A percentile compares a stretch with the other conserved stretches of the same genome.
Conservation (phyloP, 2,113 vertebrate species). For the Etheostoma cragini region DNA sequence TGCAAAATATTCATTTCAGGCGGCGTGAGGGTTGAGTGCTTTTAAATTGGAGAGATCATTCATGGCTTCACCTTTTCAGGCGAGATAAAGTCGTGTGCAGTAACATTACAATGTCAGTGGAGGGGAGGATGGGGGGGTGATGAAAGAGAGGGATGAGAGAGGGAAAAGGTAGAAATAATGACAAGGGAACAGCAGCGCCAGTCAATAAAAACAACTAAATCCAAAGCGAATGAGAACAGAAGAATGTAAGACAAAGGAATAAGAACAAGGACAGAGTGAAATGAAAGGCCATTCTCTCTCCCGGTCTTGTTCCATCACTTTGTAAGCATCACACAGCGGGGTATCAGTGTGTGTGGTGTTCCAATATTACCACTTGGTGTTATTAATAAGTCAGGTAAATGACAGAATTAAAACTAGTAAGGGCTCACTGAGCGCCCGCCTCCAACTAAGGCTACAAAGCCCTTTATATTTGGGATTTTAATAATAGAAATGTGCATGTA, state of each 20-base stretch:
- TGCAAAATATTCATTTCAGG: constrained; percentile 99
- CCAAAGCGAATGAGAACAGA: constrained; percentile 57
- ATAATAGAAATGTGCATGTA: neutral
- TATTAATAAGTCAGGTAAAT: constrained; percentile 42
- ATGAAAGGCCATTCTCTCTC: constrained; percentile 25
- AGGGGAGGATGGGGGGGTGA: constrained; percentile 80
- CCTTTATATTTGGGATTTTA: neutral
- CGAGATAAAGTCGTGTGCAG: constrained; percentile 99
- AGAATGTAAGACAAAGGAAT: constrained; percentile 61
- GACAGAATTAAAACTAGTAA: constrained; percentile 25
- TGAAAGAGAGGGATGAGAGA: constrained; percentile 57
- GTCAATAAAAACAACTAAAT: constrained; percentile 66
- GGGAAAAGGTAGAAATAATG: constrained; percentile 69
- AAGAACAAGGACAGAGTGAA: constrained; percentile 54
- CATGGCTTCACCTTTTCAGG: constrained; percentile 99
- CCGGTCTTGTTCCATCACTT: constrained; percentile 34
- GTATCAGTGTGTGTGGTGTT: constrained; percentile 20
- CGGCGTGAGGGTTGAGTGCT: constrained; percentile 99
- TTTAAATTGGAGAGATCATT: constrained; percentile 99
- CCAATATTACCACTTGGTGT: constrained; percentile 19
- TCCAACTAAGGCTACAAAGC: neutral
- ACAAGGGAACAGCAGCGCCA: constrained; percentile 55
- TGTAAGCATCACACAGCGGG: constrained; percentile 48
- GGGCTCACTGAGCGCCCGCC: neutral
- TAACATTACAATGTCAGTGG: constrained; percentile 97